Evolutionary conservation across 2,113 vertebrate genomes (phyloP).

Genomic region (Apteryx owenii): DNA sequence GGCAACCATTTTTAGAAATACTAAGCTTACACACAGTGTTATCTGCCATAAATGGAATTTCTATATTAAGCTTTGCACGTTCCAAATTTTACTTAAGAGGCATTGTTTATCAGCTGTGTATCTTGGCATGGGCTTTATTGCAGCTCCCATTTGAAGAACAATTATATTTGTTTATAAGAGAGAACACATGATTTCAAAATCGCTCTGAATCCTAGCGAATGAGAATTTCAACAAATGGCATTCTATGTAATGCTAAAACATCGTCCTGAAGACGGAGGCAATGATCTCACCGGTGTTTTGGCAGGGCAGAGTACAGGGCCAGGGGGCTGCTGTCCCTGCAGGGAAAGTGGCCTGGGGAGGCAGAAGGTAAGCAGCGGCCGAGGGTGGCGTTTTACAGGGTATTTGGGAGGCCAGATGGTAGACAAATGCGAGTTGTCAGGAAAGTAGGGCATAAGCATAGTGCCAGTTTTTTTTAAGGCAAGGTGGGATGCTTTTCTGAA

Average conservation of each 20-base stretch:
- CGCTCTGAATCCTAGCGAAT: background rate
- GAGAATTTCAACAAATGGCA: background rate
- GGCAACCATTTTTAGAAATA: constrained; percentile 39
- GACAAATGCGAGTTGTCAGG: background rate
- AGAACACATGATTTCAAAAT: background rate
- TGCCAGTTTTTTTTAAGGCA: background rate
- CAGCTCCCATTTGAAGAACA: background rate
- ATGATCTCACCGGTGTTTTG: background rate
- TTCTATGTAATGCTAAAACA: background rate
- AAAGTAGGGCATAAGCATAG: background rate
- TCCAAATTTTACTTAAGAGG: background rate
- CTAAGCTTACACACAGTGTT: background rate
- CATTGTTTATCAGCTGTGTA: constrained; percentile 27
- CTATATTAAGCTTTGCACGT: constrained; percentile 26
- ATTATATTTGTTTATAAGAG: background rate
- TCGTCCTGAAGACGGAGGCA: background rate
- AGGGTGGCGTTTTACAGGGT: background rate
- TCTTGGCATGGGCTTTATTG: constrained; percentile 5
- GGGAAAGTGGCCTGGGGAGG: background rate
- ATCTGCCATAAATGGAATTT: constrained; percentile 16
- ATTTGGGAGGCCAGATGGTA: background rate
- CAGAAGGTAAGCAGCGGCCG: background rate
- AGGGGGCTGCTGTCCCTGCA: background rate
- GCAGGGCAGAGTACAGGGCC: background rate
- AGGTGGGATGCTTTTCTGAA: background rate